Evolutionary conservation across 2,888 invertebrate species (phyloP).

Genomic region (Marasmarcha lunaedactyla): DNA sequence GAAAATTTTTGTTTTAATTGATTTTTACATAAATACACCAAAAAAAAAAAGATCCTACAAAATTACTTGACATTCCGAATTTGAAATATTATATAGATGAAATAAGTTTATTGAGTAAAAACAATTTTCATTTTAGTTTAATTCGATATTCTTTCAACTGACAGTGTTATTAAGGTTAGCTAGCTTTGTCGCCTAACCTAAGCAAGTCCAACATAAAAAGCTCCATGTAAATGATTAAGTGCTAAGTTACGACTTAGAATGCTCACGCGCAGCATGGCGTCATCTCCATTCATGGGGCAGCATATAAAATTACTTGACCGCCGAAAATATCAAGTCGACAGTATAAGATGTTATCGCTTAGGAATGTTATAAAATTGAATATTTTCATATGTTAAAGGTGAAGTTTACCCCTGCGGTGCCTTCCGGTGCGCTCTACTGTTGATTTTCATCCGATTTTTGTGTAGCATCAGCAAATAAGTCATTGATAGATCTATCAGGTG

Average conservation of each 20-base stretch:
- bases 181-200: no score
- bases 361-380: slow-evolving; percentile 68
- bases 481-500: no score
- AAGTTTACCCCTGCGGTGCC: slow-evolving; percentile 43
- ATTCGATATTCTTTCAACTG: no score
- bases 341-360: slow-evolving; percentile 56
- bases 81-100: no score
- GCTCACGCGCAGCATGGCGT: slow-evolving; percentile 54
- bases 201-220: slow-evolving; percentile 41
- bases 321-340: slow-evolving; percentile 69
- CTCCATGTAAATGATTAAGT: slow-evolving; percentile 64
- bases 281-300: slow-evolving; percentile 51
- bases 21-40: no score
- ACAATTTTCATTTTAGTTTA: no score
- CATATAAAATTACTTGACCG: slow-evolving; percentile 62
- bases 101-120: no score
- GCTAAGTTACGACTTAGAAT: slow-evolving; percentile 59
- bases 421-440: slow-evolving; percentile 29
- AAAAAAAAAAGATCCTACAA: no score
- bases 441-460: slow-evolving; percentile 14
- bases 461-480: no score
- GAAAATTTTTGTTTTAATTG: no score
- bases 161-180: no score
- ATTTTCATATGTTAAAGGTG: slow-evolving; percentile 51
- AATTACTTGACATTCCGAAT: no score